Conservation (phyloP, 2,888 invertebrate species). For the Rotaria magnacalcarata region DNA sequence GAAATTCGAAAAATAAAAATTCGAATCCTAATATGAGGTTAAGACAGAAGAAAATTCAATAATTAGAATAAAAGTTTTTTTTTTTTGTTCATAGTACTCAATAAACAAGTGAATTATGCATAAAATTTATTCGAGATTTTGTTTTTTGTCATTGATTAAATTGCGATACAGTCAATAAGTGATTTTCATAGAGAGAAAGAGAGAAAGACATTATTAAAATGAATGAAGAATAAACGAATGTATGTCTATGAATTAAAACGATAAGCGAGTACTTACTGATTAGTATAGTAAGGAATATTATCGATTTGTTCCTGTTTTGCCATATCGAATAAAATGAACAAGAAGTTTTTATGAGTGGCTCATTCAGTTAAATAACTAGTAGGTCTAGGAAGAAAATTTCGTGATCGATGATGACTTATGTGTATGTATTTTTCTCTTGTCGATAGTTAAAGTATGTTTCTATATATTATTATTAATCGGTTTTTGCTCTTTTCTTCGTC, state of each 20-base stretch:
- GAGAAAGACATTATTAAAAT: not conserved
- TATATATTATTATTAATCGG: slow-evolving; percentile 22
- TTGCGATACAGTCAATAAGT: not conserved
- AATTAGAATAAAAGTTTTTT: not conserved
- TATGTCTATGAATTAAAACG: not conserved
- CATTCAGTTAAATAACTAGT: not conserved
- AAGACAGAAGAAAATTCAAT: not conserved
- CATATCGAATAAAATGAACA: slow-evolving; percentile 11
- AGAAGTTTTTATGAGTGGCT: slow-evolving; percentile 20
- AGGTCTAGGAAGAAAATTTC: not conserved
- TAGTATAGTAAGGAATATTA: not conserved
- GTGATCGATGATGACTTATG: slow-evolving; percentile 13
- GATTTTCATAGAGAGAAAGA: not conserved
- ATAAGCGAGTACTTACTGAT: slow-evolving; percentile 23
- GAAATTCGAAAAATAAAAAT: not conserved
- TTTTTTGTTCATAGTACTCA: too few species aligned
- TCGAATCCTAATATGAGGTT: too few species aligned
- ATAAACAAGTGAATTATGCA: not conserved
- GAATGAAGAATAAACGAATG: not conserved
- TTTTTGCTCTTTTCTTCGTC: slow-evolving; percentile 29
- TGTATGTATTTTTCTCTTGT: not conserved
- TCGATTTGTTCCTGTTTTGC: slow-evolving; percentile 28
- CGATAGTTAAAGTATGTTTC: slow-evolving; percentile 18
- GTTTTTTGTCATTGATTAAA: not conserved
- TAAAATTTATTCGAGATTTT: not conserved